Evolutionary conservation across 2,797 vertebrate genomes (phyloP), one percentile per base, ranked within the genome.

Genomic region (Allobates femoralis): DNA sequence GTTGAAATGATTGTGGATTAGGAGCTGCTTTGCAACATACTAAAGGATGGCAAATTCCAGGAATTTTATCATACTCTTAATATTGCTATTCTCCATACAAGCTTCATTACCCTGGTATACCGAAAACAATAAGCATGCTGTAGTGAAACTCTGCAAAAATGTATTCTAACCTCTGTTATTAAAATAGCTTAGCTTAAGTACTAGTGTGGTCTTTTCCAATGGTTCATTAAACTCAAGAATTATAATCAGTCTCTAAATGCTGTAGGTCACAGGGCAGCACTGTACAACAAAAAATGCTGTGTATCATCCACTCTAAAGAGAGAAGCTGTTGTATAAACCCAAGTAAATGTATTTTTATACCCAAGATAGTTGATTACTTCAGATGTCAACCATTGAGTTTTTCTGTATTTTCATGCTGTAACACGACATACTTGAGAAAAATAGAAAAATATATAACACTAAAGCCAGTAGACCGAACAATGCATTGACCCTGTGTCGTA

Each of bases 21-120:
- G 60, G 34, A 79, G 41, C 41, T 81, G 79, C 50, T 81, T 81
- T 81, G 79, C 62, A 80, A 67, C 60, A 56, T 79, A 41, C 55
- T 51, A 69, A 71, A 69, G 71, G 53, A 77, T 77, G 56, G 28
- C 56, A 77, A 76, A 76, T 84, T 84, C 71, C 58, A 34, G 55
- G 73, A 76, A 84, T 84, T 76, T 46, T 76, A 51, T 64, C 32
- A 66, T 77, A 77, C 55, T 64, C 71, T 84, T 76, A 76, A 84
- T 73, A 66, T 84, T 53, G 37, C 46, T 53, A 71, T 77, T 64
- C 58, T 66, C 56, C 37, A 62, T 75, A 84, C 56, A 76, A 34
- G 64, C 55, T 60, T 84, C 26, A 51, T 77, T 77, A 84, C 73
- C 41, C 18, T 76, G 56, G 41, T 64, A 46, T 66, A 51, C 28